Base-by-base conservation (phyloP, 2,888 invertebrate genomes). In the Emmelina monodactyla region DNA sequence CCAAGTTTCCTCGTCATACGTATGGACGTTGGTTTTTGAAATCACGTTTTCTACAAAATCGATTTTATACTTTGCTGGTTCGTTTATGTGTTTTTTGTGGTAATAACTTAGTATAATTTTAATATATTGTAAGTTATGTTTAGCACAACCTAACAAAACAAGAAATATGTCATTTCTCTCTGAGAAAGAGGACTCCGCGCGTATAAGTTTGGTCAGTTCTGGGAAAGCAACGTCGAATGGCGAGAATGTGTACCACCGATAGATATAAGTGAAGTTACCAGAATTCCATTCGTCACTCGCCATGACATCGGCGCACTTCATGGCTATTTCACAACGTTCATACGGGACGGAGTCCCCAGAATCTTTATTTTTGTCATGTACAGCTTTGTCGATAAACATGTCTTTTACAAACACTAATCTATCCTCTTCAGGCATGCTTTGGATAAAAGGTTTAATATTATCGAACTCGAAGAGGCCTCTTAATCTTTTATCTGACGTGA, bases 31-130 rank as follows among this genome's bases (percentile, higher is more conserved):
- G 3, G 51, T 55, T 40, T 58, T 45, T 2, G 49, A 45, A 5
- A 73, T 25, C 1, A 73, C 31, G 14, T 41, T 47, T 35, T 62
- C 57, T 1, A 71, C 43, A 36, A 73, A 71, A 9, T 61, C 46
- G 14, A 52, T 49, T 47, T 71, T 72, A 29, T 61, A 65, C 37
- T 61, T 60, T 5, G 60, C 56, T 1, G 68, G 54, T 47, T 73
- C 72, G 37, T 72, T 72, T 7, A 66, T 63, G 41, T 72, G 69
- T 40, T 62, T 62, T 3, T 64, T 58, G 5, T 52, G 46, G 41
- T 62, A 67, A 43, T 56, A 65, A 35, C 62, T 50, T 1, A 73
- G 38, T 1, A 73, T 34, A 13, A 49, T 45, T 16, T 56, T 50
- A 14, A 68, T 37, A 37, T 69, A 39, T 19, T 53, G 39, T 22